These are phyloP conservation scores for Cygnus buccinator DNA, from an alignment of 2,113 vertebrate genomes.

Conservation along the genomic window DNA sequence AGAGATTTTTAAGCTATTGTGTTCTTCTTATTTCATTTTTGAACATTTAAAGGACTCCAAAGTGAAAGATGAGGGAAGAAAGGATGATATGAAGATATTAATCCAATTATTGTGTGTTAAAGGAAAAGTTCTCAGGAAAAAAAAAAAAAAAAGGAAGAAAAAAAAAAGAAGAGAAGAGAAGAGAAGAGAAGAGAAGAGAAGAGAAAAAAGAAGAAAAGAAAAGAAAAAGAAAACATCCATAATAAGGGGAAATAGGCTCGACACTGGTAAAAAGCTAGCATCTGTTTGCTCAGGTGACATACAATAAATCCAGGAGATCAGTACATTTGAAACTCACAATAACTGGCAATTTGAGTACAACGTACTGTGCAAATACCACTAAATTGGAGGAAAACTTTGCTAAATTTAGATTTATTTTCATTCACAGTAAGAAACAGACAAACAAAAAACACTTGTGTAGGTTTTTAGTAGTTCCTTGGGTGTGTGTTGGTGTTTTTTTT, in stretches of 20 bases:
- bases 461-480: neutral
- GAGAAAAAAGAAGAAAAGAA: neutral
- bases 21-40: neutral
- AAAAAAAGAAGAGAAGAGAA: neutral
- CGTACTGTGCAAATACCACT: neutral
- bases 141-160: too few species aligned
- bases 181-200: neutral
- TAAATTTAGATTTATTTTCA: neutral
- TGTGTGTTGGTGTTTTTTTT: accelerated
- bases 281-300: neutral
- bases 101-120: neutral
- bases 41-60: neutral
- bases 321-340: neutral
- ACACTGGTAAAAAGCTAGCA: neutral
- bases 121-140: neutral
- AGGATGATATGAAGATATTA: neutral
- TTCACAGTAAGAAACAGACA: neutral
- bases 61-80: neutral
- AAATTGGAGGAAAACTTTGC: neutral
- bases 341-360: neutral
- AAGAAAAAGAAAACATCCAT: neutral
- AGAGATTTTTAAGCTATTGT: neutral
- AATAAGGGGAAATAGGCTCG: neutral
- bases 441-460: neutral
- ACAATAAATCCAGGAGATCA: neutral